Evolutionary conservation across 2,113 vertebrate species (phyloP).

Genomic region (Neofelis nebulosa): DNA sequence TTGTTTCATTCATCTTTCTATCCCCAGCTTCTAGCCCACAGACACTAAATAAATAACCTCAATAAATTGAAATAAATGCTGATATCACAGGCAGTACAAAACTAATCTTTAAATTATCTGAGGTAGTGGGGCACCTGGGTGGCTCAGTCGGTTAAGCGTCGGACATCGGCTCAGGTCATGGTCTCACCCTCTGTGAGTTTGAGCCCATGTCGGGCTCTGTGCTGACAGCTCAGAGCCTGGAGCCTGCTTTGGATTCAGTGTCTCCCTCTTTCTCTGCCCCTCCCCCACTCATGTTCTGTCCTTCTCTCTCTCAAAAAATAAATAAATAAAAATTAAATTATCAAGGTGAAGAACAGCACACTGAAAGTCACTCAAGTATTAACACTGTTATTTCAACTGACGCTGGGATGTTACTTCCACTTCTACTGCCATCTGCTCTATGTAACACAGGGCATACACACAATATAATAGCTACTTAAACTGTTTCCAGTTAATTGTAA

Average conservation of each 20-base stretch:
- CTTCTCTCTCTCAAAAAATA: no score
- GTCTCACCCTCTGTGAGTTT: no score
- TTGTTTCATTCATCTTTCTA: constrained; percentile 31
- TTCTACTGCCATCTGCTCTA: constrained; percentile 65
- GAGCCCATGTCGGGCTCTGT: no score
- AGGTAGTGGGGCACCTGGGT: no score
- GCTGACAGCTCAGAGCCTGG: no score
- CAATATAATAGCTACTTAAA: constrained; percentile 74
- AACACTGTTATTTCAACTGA: constrained; percentile 72
- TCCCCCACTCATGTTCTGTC: no score
- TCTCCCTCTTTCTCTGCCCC: no score
- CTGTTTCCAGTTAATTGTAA: constrained; percentile 69
- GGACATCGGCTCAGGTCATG: no score
- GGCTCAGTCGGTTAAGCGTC: no score
- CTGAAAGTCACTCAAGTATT: constrained; percentile 68
- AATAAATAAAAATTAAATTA: neutral
- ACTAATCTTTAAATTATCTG: neutral
- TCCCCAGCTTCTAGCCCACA: neutral
- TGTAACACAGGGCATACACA: constrained; percentile 40
- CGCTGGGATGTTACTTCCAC: constrained; percentile 59
- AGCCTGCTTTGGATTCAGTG: no score
- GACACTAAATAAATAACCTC: neutral
- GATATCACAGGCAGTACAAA: constrained; percentile 12
- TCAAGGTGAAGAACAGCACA: constrained; percentile 34
- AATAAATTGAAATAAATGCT: constrained; percentile 34